Evolutionary conservation across 2,888 invertebrate genomes (phyloP).

Genomic region (Beris morrisii): DNA sequence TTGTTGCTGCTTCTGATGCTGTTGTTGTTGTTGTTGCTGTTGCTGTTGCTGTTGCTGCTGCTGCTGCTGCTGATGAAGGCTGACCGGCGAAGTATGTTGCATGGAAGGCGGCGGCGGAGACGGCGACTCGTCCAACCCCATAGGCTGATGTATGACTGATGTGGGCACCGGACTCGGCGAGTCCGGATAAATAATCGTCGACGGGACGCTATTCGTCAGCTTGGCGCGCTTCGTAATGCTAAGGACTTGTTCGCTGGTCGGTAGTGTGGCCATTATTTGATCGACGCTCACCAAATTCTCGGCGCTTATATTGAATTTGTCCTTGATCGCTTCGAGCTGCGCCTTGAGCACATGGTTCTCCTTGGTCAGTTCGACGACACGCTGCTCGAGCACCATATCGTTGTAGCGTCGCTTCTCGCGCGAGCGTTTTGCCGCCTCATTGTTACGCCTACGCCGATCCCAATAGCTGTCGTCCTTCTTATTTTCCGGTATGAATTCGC

Average conservation of each 20-base stretch:
- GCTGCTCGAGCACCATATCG: slow-evolving; percentile 93
- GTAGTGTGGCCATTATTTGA: slow-evolving; percentile 83
- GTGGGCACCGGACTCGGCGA: slow-evolving; percentile 63
- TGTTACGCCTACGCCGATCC: slow-evolving; percentile 93
- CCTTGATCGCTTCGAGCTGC: slow-evolving; percentile 89
- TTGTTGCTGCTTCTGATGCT: slow-evolving; percentile 34
- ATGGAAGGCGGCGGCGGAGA: slow-evolving; percentile 34
- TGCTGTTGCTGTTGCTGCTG: slow-evolving; percentile 48
- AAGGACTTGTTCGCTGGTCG: slow-evolving; percentile 81
- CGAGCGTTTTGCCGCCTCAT: slow-evolving; percentile 95
- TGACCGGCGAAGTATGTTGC: slow-evolving; percentile 18
- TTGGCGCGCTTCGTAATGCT: slow-evolving; percentile 74
- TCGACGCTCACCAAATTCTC: slow-evolving; percentile 85
- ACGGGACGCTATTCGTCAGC: slow-evolving; percentile 56
- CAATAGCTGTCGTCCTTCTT: slow-evolving; percentile 97
- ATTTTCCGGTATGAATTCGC: slow-evolving; percentile 95
- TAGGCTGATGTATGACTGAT: slow-evolving; percentile 64
- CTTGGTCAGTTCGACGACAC: slow-evolving; percentile 90
- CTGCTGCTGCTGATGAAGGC: slow-evolving; percentile 12
- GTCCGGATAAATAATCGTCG: slow-evolving; percentile 62
- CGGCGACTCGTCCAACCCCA: slow-evolving; percentile 41
- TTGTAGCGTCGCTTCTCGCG: slow-evolving; percentile 95
- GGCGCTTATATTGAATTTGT: slow-evolving; percentile 88
- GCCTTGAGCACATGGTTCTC: slow-evolving; percentile 94
- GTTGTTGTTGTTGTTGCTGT: slow-evolving; percentile 29